phyloP scores from a whole-genome alignment of 2,888 invertebrate genomes.

The Drymonia ruficornis region DNA sequence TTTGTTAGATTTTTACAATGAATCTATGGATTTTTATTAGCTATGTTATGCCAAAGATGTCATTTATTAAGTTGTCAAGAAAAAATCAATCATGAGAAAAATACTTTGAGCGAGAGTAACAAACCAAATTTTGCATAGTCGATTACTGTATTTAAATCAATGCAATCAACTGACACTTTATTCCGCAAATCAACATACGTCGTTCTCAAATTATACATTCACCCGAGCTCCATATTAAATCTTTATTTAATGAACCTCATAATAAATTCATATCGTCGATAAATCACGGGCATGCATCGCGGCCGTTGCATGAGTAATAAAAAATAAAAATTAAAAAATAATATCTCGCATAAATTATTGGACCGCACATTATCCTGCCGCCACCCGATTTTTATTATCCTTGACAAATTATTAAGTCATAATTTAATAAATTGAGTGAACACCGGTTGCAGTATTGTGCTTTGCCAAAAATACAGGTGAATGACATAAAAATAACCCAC shows the following conservation, averaged over 20 bases:
- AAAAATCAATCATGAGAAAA: no score
- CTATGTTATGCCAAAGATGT: no score
- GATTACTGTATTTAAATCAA: no score
- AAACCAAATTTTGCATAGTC: no score
- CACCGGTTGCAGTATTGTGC: neutral
- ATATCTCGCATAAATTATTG: constrained; percentile 32
- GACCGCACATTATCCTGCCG: constrained; percentile 30
- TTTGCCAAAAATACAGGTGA: no score
- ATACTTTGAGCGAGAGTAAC: no score
- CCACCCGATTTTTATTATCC: constrained; percentile 30
- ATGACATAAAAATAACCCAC: no score
- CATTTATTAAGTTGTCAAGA: no score
- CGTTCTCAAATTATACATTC: neutral
- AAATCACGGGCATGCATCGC: constrained; percentile 18
- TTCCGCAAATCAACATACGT: no score
- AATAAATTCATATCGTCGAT: constrained; percentile 30
- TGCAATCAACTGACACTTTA: no score
- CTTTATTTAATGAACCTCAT: constrained; percentile 29
- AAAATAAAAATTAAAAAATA: constrained; percentile 12
- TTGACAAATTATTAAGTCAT: constrained; percentile 40
- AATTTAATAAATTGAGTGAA: constrained; percentile 16
- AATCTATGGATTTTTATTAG: no score
- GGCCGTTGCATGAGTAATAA: constrained; percentile 14
- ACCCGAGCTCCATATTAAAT: constrained; percentile 8
- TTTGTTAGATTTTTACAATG: no score